Evolutionary conservation across 2,888 invertebrate species (phyloP), one percentile per base, ranked within the genome.

Genomic region (Oligia fasciuncula): DNA sequence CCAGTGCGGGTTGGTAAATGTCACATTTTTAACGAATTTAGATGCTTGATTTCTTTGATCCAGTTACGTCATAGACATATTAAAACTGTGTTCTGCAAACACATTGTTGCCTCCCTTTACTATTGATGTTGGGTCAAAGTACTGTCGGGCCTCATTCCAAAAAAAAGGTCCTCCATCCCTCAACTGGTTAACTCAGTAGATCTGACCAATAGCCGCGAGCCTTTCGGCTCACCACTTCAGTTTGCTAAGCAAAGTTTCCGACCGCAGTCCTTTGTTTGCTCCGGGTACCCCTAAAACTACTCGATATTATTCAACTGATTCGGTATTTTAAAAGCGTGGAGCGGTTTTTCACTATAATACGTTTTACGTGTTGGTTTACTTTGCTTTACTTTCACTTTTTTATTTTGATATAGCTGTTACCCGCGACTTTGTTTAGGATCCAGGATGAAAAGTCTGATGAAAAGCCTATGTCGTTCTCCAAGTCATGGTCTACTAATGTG

Each of bases 121-220:
- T 35, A 23, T 51, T 23, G 14, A 35, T 19, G 13, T 13, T 4
- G 1, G 23, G 1, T 3, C 0, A n/a, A 49, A n/a, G 1, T 19
- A 63, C 5, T 6, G 17, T n/a, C 5, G 14, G 43, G 17, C 2
- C 1, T 70, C 4, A 8, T 54, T 6, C 46, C 0, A 43, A 77
- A 66, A 35, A 63, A 46, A 81, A 23, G 40, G 19, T n/a, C 23
- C 4, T 57, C 23, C 4, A 51, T 23, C 46, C 17, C 14, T 23
- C 3, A 14, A 65, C 66, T 51, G 78, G 65, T 65, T 60, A 40
- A n/a, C 60, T 43, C 5, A 46, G 76, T n/a, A 19, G 40, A 83
- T 77, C 35, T 63, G 6, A 70, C 78, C 78, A 83, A 83, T 51
- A 71, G 81, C 79, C 51, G 57, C 69, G n/a, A 77, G 43, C 51